These are phyloP conservation scores for Ferrisia virgata DNA, from an alignment of 2,888 invertebrate species.

Conservation along the genomic window DNA sequence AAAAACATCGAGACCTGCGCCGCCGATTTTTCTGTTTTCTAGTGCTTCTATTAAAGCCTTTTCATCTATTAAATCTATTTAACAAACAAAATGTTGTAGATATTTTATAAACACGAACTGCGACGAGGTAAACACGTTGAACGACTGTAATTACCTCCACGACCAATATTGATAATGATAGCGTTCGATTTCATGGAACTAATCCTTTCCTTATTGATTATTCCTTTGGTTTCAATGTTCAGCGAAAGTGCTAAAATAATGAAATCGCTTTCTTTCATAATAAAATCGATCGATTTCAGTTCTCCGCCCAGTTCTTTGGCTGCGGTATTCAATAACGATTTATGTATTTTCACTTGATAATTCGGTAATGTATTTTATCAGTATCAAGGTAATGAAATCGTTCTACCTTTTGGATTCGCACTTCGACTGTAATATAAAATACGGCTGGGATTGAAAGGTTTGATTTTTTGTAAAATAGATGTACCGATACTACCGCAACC, in stretches of 20 bases:
- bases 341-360: too few species aligned
- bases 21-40: constrained; percentile 69
- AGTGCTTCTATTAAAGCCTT: constrained; percentile 76
- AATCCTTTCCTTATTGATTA: constrained; percentile 77
- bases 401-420: constrained; percentile 47
- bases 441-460: constrained; percentile 47
- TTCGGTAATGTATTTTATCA: too few species aligned
- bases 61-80: constrained; percentile 59
- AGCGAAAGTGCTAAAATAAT: constrained; percentile 76
- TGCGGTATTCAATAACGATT: too few species aligned
- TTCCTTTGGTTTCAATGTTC: constrained; percentile 71
- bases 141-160: constrained; percentile 60
- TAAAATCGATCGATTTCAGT: constrained; percentile 60
- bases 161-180: constrained; percentile 82
- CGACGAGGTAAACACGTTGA: background rate
- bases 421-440: constrained; percentile 48
- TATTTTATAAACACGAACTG: background rate
- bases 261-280: constrained; percentile 78
- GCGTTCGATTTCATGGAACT: constrained; percentile 79
- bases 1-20: constrained; percentile 83
- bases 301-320: constrained; percentile 66
- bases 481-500: constrained; percentile 49
- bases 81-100: background rate
- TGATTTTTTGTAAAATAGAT: constrained; percentile 48
- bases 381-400: too few species aligned